A percentile compares a stretch with the other conserved stretches of the same genome.
Conservation (phyloP, 2,797 vertebrate genomes). For the Coracias cyanogaster region DNA sequence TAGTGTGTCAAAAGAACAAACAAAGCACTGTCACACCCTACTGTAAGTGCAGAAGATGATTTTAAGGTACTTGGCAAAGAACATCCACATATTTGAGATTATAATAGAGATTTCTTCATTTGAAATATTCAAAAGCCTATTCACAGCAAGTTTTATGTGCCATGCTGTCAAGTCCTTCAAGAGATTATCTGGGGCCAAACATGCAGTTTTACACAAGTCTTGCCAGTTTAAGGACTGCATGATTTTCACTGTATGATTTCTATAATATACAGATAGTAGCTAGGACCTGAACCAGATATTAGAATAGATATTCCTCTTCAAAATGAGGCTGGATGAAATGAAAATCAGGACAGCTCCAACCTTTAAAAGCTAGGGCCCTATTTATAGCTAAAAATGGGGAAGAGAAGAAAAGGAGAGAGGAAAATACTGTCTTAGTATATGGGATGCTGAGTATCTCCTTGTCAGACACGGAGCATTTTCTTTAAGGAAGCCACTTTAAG, state of each 20-base stretch:
- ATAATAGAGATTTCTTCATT: neutral
- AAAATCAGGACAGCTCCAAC: constrained; percentile 24
- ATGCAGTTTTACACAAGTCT: neutral
- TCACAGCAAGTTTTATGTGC: neutral
- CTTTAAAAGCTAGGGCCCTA: neutral
- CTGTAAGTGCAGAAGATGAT: neutral
- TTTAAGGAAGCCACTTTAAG: neutral
- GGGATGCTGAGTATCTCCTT: neutral
- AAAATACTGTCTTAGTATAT: neutral
- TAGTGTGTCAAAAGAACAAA: neutral
- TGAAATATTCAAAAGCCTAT: constrained; percentile 2
- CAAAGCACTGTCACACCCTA: neutral
- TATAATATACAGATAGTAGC: neutral
- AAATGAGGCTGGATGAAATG: neutral
- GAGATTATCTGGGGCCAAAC: neutral
- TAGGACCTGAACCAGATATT: constrained; percentile 9
- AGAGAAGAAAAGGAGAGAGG: neutral
- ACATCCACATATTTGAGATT: neutral
- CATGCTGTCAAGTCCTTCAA: neutral
- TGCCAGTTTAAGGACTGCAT: neutral
- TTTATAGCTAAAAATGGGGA: neutral
- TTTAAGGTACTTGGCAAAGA: constrained; percentile 16
- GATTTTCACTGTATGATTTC: neutral
- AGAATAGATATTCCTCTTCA: constrained; percentile 21
- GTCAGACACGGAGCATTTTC: neutral